Evolutionary conservation across 2,797 vertebrate genomes (phyloP).

Genomic region (Periophthalmus magnuspinnatus): DNA sequence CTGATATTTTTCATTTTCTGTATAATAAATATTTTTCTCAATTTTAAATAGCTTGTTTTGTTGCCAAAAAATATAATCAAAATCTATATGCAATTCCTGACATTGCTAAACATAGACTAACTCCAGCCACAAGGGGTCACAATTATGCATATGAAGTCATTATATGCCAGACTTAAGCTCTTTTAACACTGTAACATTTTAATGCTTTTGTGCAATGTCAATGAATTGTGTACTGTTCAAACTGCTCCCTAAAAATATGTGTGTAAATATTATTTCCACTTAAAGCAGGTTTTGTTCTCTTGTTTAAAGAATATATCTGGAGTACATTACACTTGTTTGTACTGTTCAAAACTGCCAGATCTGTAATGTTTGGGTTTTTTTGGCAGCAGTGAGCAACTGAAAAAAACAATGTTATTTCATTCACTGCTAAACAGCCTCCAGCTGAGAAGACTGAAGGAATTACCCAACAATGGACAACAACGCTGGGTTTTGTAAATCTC

Average conservation of each 20-base stretch:
- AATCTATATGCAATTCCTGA: not conserved
- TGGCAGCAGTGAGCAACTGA: not conserved
- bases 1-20: not conserved
- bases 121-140: not conserved
- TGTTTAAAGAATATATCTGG: conserved; percentile 1
- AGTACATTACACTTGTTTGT: not conserved
- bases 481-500: not conserved
- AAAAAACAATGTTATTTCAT: not conserved
- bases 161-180: too few species aligned
- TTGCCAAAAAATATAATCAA: not conserved
- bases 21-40: not conserved
- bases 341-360: not conserved
- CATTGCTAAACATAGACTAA: not conserved
- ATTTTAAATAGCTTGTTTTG: not conserved
- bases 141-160: too few species aligned
- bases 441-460: not conserved
- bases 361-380: not conserved
- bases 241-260: not conserved
- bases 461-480: not conserved
- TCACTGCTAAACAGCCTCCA: not conserved
- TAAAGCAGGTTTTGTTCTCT: not conserved
- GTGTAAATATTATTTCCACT: not conserved
- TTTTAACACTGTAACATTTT: too few species aligned
- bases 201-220: too few species aligned
- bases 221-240: not conserved